Conservation (phyloP, 2,888 invertebrate genomes). For the Andrena bucephala region DNA sequence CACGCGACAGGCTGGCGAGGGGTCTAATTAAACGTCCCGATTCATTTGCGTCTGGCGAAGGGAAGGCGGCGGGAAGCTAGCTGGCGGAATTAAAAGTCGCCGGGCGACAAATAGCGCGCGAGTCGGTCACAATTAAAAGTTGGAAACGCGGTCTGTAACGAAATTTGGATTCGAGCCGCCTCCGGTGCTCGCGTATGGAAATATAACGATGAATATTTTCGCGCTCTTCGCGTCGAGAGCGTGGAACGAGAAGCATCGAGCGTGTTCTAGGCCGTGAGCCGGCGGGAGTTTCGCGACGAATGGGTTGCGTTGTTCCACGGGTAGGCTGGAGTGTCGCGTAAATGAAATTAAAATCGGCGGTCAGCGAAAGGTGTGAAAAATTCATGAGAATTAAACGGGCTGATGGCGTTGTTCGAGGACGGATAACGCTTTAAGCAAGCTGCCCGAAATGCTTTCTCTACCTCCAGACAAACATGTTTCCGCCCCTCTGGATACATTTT, state of each 20-base stretch:
- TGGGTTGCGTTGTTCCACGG: too few relatives aligned
- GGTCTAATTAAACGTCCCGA: conserved; percentile 31
- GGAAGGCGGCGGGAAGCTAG: not conserved
- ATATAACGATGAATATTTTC: not conserved
- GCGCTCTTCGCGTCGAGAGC: not conserved
- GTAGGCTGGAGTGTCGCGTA: too few relatives aligned
- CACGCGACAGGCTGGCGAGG: not conserved
- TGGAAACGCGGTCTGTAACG: conserved; percentile 14
- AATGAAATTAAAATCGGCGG: too few relatives aligned
- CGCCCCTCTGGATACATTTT: too few relatives aligned
- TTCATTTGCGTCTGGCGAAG: conserved; percentile 9
- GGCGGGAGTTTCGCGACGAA: not conserved
- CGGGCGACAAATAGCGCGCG: conserved; percentile 21
- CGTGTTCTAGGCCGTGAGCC: not conserved
- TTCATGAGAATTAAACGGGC: too few relatives aligned
- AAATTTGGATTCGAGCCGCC: not conserved
- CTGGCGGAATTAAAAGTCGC: conserved; percentile 41
- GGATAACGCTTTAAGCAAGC: too few relatives aligned
- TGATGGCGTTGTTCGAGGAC: too few relatives aligned
- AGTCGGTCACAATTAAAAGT: conserved; percentile 38
- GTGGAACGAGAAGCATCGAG: not conserved
- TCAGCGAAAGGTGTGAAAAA: too few relatives aligned
- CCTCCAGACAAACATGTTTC: too few relatives aligned
- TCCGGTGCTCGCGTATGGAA: not conserved
- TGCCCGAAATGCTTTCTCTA: too few relatives aligned